Base-by-base conservation (phyloP, 1,140 invertebrate genomes). In the Globodera rostochiensis region DNA sequence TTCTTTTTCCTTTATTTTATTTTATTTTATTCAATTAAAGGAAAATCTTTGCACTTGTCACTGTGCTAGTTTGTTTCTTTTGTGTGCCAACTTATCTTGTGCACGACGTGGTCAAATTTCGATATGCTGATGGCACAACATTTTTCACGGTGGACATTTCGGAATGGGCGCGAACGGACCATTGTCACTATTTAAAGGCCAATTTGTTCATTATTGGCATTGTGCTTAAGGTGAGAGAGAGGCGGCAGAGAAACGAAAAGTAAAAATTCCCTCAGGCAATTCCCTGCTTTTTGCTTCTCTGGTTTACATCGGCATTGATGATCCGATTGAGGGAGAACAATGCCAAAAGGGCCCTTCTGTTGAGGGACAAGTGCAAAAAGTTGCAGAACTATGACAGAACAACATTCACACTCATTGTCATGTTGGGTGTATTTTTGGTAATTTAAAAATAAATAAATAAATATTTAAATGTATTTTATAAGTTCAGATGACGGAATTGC, bases 201-300 rank as follows among this genome's bases (percentile, higher is more conserved):
- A 86, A 86, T 74, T 76, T 86, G 19, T 86, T 86, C 80, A 87
- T 88, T 50, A 86, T 86, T 74, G 86, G 86, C 53, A 85, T 86
- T 21, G 77, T 87, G 21, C 71, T 86, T 19, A 86, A 86, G 77
- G 85, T 85, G 67, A 84, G 25, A 21, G 25, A 21, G 45, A 3
- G 36, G 36, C 36, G 66, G 21, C 36, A 25, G 9, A 50, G 19
- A 13, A 3, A 4, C 5, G n/a, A 45, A 47, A 36, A 25, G 25
- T 45, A 15, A 66, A 57, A 81, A 13, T 57, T 19, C 8, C 82
- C 79, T 79, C 25, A 86, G 85, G 87, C 80, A 19, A 84, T 88
- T 77, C 86, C 86, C 6, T 87, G 86, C 47, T 87, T 89, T 36
- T 67, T 89, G 15, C 80, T 89, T 15, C 69, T 87, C 21, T 84